Percentiles rank a stretch among this genome's conserved stretches.
Evolutionary conservation across 2,113 vertebrate genomes (phyloP).

Genomic region (Psilopsiagon aymara): DNA sequence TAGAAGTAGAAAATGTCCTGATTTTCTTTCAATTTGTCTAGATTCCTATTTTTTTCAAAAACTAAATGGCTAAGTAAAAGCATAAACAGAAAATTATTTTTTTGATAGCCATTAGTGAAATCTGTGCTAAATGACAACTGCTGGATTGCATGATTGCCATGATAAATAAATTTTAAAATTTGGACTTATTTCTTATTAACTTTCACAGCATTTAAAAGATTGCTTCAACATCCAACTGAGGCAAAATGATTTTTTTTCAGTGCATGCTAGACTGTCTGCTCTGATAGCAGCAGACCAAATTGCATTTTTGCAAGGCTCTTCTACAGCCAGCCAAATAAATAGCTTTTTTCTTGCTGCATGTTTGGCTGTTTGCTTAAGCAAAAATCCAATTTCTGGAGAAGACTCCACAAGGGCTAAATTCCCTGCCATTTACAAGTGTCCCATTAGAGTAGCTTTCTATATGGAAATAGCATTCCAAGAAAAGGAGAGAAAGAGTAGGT

Average conservation of each 20-base stretch:
- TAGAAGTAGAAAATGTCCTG: background rate
- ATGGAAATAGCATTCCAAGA: conserved; percentile 81
- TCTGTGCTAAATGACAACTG: background rate
- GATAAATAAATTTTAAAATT: background rate
- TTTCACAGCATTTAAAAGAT: background rate
- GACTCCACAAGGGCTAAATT: conserved; percentile 76
- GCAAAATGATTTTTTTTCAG: conserved; percentile 43
- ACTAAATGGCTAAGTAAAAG: background rate
- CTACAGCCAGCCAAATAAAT: conserved; percentile 76
- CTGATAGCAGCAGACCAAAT: conserved; percentile 41
- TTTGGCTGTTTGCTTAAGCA: conserved; percentile 79
- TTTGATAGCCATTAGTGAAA: background rate
- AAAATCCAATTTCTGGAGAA: conserved; percentile 85
- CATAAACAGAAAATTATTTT: background rate
- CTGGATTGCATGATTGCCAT: background rate
- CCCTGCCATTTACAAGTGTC: conserved; percentile 78
- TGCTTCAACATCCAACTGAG: background rate
- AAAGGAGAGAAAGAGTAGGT: conserved; percentile 70
- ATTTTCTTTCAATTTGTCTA: background rate
- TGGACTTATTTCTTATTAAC: conserved; percentile 2
- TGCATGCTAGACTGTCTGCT: conserved; percentile 48
- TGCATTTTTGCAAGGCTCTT: conserved; percentile 73
- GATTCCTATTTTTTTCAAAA: background rate
- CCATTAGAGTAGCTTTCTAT: conserved; percentile 80
- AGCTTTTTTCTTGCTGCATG: conserved; percentile 73